A percentile compares a stretch with the other conserved stretches of the same genome.
phyloP scores from a whole-genome alignment of 2,888 invertebrate genomes.

The Hanleya hanleyi region DNA sequence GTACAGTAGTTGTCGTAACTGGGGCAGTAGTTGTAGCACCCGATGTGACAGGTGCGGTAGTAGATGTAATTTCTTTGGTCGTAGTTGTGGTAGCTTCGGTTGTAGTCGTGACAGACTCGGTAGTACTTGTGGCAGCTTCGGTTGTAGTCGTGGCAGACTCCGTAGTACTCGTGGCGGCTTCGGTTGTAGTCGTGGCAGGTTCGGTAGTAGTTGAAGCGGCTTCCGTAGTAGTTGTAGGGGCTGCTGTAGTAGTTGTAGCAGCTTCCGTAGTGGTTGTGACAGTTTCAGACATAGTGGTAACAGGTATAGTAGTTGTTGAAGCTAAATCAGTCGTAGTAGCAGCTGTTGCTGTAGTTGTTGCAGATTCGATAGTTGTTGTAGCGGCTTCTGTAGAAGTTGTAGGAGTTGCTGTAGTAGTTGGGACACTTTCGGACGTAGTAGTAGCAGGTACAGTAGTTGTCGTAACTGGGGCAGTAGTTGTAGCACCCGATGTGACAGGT shows the following conservation, averaged over 20 bases:
- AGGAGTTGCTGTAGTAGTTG: slow-evolving; percentile 12
- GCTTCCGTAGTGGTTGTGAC: slow-evolving; percentile 7
- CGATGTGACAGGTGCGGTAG: too few species aligned
- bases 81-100: too few species aligned
- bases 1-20: slow-evolving; percentile 21
- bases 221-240: slow-evolving; percentile 12
- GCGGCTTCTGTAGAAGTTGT: not conserved
- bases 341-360: not conserved
- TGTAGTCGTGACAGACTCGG: too few species aligned
- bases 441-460: slow-evolving; percentile 8
- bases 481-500: slow-evolving; percentile 5
- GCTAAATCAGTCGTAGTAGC: not conserved
- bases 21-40: too few species aligned
- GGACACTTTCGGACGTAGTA: not conserved
- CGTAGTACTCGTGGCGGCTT: too few species aligned
- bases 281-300: slow-evolving; percentile 11
- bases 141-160: too few species aligned
- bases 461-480: slow-evolving; percentile 6
- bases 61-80: too few species aligned
- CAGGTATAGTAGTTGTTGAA: not conserved
- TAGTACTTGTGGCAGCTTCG: too few species aligned
- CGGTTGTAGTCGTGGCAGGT: too few species aligned
- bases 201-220: slow-evolving; percentile 7
- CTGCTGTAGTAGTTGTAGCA: slow-evolving; percentile 1
- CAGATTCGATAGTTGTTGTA: not conserved